A percentile compares a stretch with the other conserved stretches of the same genome.
These are phyloP conservation scores for Poecile atricapillus DNA, from an alignment of 2,113 vertebrate species.

Conservation along the genomic window DNA sequence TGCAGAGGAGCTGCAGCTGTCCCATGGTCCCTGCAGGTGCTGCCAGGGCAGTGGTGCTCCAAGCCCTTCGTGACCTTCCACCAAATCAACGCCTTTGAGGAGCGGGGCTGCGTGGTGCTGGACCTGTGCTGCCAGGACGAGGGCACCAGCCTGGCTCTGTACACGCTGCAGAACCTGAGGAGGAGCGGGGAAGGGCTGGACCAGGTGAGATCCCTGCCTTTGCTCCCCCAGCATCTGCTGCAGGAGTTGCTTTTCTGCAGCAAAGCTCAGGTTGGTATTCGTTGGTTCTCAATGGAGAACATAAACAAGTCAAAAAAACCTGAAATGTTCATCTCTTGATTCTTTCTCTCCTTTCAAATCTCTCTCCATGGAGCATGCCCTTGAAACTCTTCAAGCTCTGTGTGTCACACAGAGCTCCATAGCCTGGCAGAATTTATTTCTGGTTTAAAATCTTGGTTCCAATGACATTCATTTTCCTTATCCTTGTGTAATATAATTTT, in stretches of 20 bases:
- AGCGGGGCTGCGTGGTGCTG: conserved; percentile 80
- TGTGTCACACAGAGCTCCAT: not conserved
- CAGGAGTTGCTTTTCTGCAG: not conserved
- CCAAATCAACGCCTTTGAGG: conserved; percentile 91
- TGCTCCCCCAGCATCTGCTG: not conserved
- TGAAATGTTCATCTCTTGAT: not conserved
- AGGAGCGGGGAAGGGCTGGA: conserved; percentile 83
- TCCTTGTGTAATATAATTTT: not conserved
- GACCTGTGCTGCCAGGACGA: conserved; percentile 87
- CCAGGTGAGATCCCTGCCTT: conserved; percentile 69
- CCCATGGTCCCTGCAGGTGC: conserved; percentile 64
- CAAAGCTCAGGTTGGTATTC: not conserved
- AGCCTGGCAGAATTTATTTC: not conserved
- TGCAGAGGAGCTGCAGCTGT: not conserved
- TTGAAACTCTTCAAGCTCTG: not conserved
- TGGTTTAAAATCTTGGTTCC: not conserved
- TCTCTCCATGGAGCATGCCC: not conserved
- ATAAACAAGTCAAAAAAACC: fast-evolving
- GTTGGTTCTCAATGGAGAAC: no score
- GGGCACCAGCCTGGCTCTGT: conserved; percentile 72
- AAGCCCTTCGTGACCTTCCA: conserved; percentile 81
- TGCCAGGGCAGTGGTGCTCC: conserved; percentile 72
- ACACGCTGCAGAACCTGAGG: conserved; percentile 83
- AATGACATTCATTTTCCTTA: not conserved
- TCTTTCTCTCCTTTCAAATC: not conserved